Percentiles rank a stretch among this genome's conserved stretches.
Evolutionary conservation across 2,888 invertebrate genomes (phyloP).

Genomic region (Nomada ruficornis): DNA sequence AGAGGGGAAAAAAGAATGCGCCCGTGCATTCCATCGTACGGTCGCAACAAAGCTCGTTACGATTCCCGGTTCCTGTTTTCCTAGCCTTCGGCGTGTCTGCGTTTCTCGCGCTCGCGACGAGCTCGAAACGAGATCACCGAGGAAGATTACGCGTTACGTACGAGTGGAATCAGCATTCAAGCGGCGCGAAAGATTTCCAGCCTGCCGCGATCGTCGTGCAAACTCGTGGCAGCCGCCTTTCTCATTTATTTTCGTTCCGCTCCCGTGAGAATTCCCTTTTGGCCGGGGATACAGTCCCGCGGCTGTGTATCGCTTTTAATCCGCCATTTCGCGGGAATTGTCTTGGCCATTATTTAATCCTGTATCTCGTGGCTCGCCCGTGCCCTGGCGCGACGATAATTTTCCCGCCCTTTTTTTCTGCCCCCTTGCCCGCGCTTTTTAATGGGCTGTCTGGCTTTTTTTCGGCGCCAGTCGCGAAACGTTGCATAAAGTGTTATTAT

Average conservation of each 20-base stretch:
- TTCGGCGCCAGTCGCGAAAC: neutral
- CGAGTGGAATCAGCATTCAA: neutral
- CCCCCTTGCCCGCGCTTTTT: neutral
- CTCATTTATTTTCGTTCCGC: constrained; percentile 4
- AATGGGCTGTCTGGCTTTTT: neutral
- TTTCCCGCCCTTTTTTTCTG: neutral
- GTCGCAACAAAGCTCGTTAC: constrained; percentile 25
- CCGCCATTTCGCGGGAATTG: constrained; percentile 12
- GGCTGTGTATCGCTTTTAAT: constrained; percentile 8
- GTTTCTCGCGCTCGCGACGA: constrained; percentile 15
- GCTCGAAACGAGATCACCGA: constrained; percentile 16
- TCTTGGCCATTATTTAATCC: constrained; percentile 10
- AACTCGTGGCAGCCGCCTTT: neutral
- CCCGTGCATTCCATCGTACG: neutral
- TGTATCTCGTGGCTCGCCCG: neutral
- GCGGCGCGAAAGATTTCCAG: constrained; percentile 21
- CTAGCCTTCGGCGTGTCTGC: constrained; percentile 14
- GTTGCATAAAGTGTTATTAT: neutral
- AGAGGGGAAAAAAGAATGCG: neutral
- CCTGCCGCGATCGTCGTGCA: neutral
- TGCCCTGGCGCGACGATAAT: neutral
- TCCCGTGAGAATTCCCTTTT: constrained; percentile 15
- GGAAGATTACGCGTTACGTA: constrained; percentile 15
- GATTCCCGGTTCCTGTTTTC: constrained; percentile 12
- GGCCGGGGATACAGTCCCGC: neutral